A percentile compares a stretch with the other conserved stretches of the same genome.
These are phyloP conservation scores for Operophtera brumata DNA, from an alignment of 2,888 invertebrate genomes.

Conservation along the genomic window DNA sequence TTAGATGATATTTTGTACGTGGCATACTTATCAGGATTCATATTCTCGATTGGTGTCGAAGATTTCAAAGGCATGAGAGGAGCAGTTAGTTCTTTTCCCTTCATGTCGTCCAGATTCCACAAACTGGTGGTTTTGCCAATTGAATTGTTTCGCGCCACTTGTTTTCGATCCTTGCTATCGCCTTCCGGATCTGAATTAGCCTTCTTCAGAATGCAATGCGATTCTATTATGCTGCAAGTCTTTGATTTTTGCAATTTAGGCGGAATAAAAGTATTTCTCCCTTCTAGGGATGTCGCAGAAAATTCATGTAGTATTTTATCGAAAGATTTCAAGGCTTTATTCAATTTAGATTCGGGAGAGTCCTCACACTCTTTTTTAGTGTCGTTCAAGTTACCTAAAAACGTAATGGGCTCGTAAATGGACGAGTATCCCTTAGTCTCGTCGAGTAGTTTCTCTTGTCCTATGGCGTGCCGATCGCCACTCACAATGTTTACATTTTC, in stretches of 20 bases:
- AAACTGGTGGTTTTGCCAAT: conserved; percentile 80
- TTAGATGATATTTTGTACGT: conserved; percentile 76
- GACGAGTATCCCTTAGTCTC: conserved; percentile 73
- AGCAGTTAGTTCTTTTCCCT: conserved; percentile 71
- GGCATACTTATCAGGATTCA: conserved; percentile 74
- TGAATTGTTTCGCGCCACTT: conserved; percentile 70
- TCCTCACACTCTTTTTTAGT: conserved; percentile 29
- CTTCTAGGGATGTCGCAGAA: conserved; percentile 54
- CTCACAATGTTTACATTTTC: conserved; percentile 72
- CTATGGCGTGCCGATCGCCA: conserved; percentile 43
- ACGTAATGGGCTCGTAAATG: conserved; percentile 74
- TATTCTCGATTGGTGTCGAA: conserved; percentile 60
- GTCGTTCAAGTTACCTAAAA: conserved; percentile 50
- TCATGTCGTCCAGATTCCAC: conserved; percentile 81
- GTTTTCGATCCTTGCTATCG: conserved; percentile 56
- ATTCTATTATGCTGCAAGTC: conserved; percentile 86
- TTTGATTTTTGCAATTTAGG: conserved; percentile 85
- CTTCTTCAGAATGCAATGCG: conserved; percentile 84
- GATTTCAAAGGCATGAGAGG: conserved; percentile 63
- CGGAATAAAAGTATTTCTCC: conserved; percentile 59
- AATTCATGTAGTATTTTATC: conserved; percentile 75
- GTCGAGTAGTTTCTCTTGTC: conserved; percentile 54
- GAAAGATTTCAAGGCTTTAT: conserved; percentile 74
- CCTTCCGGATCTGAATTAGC: conserved; percentile 72
- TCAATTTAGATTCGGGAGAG: conserved; percentile 61